Base-by-base conservation (phyloP, 2,797 vertebrate species). In the Tragelaphus oryx region DNA sequence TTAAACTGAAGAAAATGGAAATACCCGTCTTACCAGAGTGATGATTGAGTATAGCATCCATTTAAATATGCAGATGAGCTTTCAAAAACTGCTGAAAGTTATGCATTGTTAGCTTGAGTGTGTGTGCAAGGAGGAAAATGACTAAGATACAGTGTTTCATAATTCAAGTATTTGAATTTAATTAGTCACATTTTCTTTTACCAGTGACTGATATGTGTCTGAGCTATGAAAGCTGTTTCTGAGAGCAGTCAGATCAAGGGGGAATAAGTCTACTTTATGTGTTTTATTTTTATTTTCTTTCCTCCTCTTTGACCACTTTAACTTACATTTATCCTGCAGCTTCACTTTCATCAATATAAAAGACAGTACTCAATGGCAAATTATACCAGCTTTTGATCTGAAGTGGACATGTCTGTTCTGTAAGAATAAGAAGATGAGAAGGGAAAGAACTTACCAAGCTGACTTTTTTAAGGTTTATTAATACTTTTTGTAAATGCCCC, bases 161-260 rank as follows among this genome's bases (percentile, higher is more conserved):
- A 97, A 96, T 94, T 94, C 79, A 91, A 96, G 75, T 83, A 93
- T 76, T 87, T 95, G 85, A 96, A 96, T 92, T 97, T 92, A 81
- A 93, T 95, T 90, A 86, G 91, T 87, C 52, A 91, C 89, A 88
- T 96, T 93, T 90, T 92, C 87, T 96, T 95, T 94, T 85, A 88
- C 41, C 74, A 71, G 65, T 86, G 89, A 97, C 81, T 97, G 95
- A 93, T 95, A 94, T 78, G 12, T 62, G 68, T 59, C 33, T 68
- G 50, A 11, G 16, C 41, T 88, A 28, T 22, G 50, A 59, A 90
- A 93, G 55, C 37, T 81, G 33, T 54, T 83, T 88, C 41, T 81
- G 79, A 90, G 76, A 79, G 52, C 48, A 89, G 18, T 44, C 71
- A 79, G 59, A 68, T 24, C 11, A 10, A 52, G 26, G 20, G 65